A percentile compares a stretch with the other conserved stretches of the same genome.
These are phyloP conservation scores for Cephus spinipes DNA, from an alignment of 2,888 invertebrate genomes.

Conservation along the genomic window DNA sequence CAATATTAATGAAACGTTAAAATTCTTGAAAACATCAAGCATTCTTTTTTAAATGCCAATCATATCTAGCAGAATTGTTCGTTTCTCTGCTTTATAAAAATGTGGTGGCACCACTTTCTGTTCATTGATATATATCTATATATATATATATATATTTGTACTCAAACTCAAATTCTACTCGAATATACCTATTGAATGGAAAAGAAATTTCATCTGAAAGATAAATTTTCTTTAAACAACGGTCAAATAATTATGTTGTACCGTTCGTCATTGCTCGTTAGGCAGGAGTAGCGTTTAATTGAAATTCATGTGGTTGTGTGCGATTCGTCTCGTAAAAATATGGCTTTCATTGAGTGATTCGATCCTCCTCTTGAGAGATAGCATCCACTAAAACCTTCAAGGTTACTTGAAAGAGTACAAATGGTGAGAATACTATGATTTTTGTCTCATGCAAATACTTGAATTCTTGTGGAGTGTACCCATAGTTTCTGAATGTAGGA, in stretches of 20 bases:
- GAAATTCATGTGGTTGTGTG: background rate
- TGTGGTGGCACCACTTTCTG: background rate
- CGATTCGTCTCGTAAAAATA: background rate
- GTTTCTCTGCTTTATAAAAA: background rate
- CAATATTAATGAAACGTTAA: background rate
- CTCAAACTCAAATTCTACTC: background rate
- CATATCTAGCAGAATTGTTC: background rate
- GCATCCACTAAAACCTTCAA: background rate
- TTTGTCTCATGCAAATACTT: background rate
- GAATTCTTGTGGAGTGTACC: background rate
- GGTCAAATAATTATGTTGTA: background rate
- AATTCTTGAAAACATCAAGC: background rate
- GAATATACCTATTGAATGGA: background rate
- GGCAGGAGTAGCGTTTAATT: background rate
- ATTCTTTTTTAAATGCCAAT: background rate
- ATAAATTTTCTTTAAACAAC: background rate
- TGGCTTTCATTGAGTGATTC: background rate
- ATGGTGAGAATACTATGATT: constrained; percentile 7
- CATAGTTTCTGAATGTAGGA: background rate
- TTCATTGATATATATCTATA: background rate
- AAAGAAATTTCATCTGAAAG: constrained; percentile 92
- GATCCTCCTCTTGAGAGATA: background rate
- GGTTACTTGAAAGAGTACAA: background rate
- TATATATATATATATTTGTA: background rate
- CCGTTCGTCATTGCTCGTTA: background rate